A percentile compares a stretch with the other conserved stretches of the same genome.
phyloP scores from a whole-genome alignment of 2,888 invertebrate genomes.

The Phymatocera aterrima region DNA sequence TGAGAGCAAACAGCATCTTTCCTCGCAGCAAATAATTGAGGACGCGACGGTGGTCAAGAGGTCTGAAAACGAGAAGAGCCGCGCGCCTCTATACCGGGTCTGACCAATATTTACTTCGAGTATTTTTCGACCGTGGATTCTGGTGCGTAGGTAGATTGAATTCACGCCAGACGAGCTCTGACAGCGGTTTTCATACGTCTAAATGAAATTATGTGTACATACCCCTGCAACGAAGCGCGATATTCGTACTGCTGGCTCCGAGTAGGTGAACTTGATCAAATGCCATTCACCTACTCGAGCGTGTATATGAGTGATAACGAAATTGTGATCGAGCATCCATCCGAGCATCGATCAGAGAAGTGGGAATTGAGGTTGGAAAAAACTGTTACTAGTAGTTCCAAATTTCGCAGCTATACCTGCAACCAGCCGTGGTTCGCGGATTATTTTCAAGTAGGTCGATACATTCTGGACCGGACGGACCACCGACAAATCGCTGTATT shows the following conservation, averaged over 20 bases:
- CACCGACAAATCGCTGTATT: not conserved
- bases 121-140: conserved; percentile 6
- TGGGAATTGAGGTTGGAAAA: no score
- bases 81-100: no score
- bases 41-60: not conserved
- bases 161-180: not conserved
- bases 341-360: no score
- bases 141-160: not conserved
- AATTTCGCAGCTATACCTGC: no score
- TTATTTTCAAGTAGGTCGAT: not conserved
- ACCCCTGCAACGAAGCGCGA: no score
- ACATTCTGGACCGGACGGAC: not conserved
- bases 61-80: not conserved
- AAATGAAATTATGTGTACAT: not conserved
- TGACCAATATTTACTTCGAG: conserved; percentile 11
- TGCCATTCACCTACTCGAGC: no score
- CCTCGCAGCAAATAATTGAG: conserved; percentile 1
- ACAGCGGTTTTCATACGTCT: not conserved
- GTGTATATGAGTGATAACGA: no score
- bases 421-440: no score
- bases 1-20: conserved; percentile 33
- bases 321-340: no score
- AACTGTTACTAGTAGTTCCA: no score
- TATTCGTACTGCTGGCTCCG: no score
- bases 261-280: no score